Percentiles rank a stretch among this genome's conserved stretches.
Evolutionary conservation across 2,888 invertebrate species (phyloP).

Genomic region (Synergus laeviventris): DNA sequence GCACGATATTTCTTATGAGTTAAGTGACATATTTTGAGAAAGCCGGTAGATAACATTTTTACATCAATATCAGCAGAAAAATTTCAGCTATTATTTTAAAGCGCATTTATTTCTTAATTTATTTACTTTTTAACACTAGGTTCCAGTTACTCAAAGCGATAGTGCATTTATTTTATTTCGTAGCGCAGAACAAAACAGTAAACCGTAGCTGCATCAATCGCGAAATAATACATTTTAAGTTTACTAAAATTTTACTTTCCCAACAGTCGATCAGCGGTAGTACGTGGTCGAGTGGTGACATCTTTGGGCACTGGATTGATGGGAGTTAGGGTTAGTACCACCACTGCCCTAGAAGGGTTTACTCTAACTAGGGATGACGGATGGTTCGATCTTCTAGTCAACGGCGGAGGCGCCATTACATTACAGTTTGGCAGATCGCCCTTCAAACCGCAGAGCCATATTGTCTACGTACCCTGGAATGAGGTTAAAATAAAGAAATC

Average conservation of each 20-base stretch:
- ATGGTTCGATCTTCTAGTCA: constrained; percentile 98
- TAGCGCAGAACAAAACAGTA: not conserved
- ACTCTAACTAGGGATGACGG: constrained; percentile 94
- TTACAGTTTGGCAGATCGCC: constrained; percentile 95
- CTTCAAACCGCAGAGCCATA: constrained; percentile 91
- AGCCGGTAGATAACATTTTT: not conserved
- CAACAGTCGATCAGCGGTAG: constrained; percentile 95
- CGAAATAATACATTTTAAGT: not conserved
- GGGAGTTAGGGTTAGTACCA: constrained; percentile 96
- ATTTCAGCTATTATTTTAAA: not conserved
- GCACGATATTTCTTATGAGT: not conserved
- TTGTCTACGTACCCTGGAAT: constrained; percentile 97
- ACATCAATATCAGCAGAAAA: not conserved
- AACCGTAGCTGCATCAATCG: not conserved
- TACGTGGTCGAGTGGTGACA: constrained; percentile 95
- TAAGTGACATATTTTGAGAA: not conserved
- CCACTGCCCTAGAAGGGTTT: constrained; percentile 96
- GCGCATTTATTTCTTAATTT: not conserved
- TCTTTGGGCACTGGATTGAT: constrained; percentile 94
- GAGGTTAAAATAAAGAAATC: constrained; percentile 78
- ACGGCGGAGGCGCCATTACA: constrained; percentile 98
- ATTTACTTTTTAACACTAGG: not conserved
- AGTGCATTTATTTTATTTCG: not conserved
- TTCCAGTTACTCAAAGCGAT: not conserved
- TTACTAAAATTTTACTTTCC: constrained; percentile 55